Conservation (phyloP, 2,888 invertebrate genomes). For the Malachius bipustulatus region DNA sequence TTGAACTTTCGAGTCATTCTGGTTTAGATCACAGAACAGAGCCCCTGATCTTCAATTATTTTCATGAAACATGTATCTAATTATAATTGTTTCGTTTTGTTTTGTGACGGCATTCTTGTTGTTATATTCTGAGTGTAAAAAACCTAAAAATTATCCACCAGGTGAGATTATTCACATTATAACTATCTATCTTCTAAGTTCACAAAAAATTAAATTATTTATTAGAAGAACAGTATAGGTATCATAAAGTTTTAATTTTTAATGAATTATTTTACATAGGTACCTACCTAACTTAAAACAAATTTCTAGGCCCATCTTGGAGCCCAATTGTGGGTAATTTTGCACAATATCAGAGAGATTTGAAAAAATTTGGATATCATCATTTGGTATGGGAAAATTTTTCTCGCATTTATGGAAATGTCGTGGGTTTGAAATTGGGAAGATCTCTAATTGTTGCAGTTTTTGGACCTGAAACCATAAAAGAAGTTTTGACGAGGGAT, state of each 20-base stretch:
- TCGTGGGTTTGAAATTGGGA: constrained; percentile 55
- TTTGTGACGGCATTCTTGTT: too few relatives aligned
- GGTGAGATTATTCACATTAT: constrained; percentile 36
- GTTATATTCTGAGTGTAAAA: constrained; percentile 26
- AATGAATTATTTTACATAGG: too few relatives aligned
- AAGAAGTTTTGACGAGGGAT: constrained; percentile 46
- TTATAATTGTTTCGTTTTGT: too few relatives aligned
- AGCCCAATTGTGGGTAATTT: constrained; percentile 44
- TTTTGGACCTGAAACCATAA: constrained; percentile 48
- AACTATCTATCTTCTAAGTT: too few relatives aligned
- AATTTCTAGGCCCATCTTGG: constrained; percentile 44
- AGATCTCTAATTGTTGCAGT: constrained; percentile 48
- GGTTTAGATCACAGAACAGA: too few relatives aligned
- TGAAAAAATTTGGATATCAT: constrained; percentile 37
- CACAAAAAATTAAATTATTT: too few relatives aligned
- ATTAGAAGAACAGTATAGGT: too few relatives aligned
- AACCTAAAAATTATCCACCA: constrained; percentile 42
- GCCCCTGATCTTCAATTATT: too few relatives aligned
- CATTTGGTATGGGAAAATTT: constrained; percentile 51
- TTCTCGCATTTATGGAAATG: constrained; percentile 46
- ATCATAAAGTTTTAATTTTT: too few relatives aligned
- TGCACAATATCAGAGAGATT: constrained; percentile 30
- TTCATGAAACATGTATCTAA: too few relatives aligned
- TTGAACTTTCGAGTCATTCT: too few relatives aligned
- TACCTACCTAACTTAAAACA: too few relatives aligned